Evolutionary conservation across 2,888 invertebrate genomes (phyloP).

Genomic region (Anarsia innoxiella): DNA sequence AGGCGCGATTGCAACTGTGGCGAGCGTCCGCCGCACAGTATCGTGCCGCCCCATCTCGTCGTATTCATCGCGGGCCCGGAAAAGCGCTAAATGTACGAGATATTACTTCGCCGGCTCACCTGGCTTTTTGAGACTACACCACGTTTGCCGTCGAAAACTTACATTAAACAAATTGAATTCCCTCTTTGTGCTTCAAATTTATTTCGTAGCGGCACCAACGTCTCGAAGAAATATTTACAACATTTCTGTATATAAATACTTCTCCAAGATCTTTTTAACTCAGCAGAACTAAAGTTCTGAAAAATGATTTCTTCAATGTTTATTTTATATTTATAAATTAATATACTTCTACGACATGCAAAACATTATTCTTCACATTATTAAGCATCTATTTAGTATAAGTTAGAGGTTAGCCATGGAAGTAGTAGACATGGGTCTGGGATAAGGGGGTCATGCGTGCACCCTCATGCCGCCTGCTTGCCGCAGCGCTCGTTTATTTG

Average conservation of each 20-base stretch:
- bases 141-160: conserved; percentile 49
- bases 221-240: conserved; percentile 15
- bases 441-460: conserved; percentile 39
- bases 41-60: conserved; percentile 60
- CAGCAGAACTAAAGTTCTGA: too few species aligned
- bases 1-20: conserved; percentile 35
- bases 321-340: too few species aligned
- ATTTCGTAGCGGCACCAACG: conserved; percentile 26
- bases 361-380: too few species aligned
- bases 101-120: conserved; percentile 48
- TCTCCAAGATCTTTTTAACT: too few species aligned
- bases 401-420: too few species aligned
- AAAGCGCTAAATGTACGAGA: conserved; percentile 58
- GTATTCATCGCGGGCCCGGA: conserved; percentile 60
- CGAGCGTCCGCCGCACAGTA: conserved; percentile 33
- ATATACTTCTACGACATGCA: too few species aligned
- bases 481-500: conserved; percentile 68
- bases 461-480: conserved; percentile 45
- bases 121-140: conserved; percentile 50
- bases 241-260: conserved; percentile 8
- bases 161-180: conserved; percentile 67
- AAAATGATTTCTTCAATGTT: too few species aligned
- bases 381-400: too few species aligned
- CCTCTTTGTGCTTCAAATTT: conserved; percentile 43
- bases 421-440: conserved; percentile 8